Percentiles rank a stretch among this genome's conserved stretches.
Conservation (phyloP, 92 coral and sea anemone species). For the Ricordea florida region DNA sequence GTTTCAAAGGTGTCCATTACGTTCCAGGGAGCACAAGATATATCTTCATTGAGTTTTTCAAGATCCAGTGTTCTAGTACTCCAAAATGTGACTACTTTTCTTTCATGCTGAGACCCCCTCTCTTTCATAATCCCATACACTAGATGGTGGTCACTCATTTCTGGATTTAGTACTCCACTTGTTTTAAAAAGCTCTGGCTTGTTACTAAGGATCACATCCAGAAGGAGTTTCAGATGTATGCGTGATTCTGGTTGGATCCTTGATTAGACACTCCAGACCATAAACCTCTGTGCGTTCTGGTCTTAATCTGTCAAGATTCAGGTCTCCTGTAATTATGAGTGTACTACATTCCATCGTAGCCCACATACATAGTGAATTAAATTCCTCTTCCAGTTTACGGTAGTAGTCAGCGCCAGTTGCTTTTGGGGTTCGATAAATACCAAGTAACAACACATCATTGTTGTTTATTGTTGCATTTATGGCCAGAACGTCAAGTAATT, state of each 20-base stretch:
- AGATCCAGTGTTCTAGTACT: too few species aligned
- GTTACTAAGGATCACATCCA: slow-evolving; percentile 12
- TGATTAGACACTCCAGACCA: slow-evolving; percentile 20
- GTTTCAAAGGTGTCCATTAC: too few species aligned
- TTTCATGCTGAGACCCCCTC: too few species aligned
- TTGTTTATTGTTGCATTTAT: neutral
- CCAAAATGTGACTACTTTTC: too few species aligned
- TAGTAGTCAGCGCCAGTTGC: neutral
- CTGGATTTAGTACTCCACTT: too few species aligned
- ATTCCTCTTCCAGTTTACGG: slow-evolving; percentile 14
- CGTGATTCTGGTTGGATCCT: slow-evolving; percentile 15
- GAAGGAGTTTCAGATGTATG: slow-evolving; percentile 5
- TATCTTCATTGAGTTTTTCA: too few species aligned
- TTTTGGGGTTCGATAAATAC: neutral
- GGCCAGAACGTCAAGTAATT: slow-evolving; percentile 17
- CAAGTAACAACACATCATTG: neutral
- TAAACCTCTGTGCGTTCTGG: slow-evolving; percentile 9
- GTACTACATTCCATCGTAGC: slow-evolving; percentile 20
- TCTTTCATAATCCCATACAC: too few species aligned
- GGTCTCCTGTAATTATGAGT: slow-evolving; percentile 23
- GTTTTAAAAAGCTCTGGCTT: too few species aligned
- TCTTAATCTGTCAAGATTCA: slow-evolving; percentile 2
- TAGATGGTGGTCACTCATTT: too few species aligned
- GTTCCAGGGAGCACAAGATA: too few species aligned
- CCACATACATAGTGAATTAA: slow-evolving; percentile 14